These are phyloP conservation scores for Ostrea edulis DNA, from an alignment of 1,140 invertebrate genomes.

Conservation along the genomic window DNA sequence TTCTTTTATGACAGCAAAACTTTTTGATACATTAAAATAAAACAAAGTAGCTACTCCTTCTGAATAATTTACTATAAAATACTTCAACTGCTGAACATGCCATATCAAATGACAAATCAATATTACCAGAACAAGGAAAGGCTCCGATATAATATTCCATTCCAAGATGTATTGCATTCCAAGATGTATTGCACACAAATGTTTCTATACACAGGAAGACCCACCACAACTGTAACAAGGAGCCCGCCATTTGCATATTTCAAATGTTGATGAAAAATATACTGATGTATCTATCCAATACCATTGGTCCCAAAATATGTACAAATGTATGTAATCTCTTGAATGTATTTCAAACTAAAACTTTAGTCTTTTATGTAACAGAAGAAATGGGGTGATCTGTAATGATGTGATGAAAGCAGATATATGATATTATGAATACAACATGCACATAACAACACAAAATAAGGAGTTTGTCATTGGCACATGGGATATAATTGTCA, in stretches of 20 bases:
- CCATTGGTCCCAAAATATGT: not conserved
- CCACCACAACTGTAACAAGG: not conserved
- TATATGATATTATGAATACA: not conserved
- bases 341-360: not conserved
- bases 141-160: not conserved
- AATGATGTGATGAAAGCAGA: not conserved
- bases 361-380: too few relatives aligned
- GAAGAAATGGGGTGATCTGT: not conserved
- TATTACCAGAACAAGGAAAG: not conserved
- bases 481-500: not conserved
- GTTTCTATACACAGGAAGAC: constrained; percentile 18
- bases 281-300: not conserved
- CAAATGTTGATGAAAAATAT: not conserved
- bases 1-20: not conserved
- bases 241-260: not conserved
- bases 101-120: not conserved
- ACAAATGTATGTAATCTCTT: not conserved
- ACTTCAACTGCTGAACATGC: not conserved
- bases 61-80: constrained; percentile 20
- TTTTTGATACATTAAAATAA: not conserved
- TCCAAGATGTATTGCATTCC: not conserved
- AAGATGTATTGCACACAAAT: constrained; percentile 9
- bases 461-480: constrained; percentile 2
- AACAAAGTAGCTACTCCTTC: not conserved
- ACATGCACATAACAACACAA: constrained; percentile 25